Conservation (phyloP, 2,797 vertebrate species). For the Alauda arvensis region DNA sequence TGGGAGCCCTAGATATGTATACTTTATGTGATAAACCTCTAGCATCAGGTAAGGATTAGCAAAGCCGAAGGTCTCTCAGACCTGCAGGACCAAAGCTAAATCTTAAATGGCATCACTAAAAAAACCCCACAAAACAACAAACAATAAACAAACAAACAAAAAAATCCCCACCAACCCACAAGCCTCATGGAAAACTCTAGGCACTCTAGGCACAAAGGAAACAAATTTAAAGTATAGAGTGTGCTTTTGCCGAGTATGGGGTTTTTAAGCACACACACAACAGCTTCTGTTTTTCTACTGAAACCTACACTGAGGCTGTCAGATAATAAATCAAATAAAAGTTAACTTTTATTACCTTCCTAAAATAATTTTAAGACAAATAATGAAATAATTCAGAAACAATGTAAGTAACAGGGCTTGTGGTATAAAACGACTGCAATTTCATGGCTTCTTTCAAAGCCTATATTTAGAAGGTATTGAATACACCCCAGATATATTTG, state of each 20-base stretch:
- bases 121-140: not conserved
- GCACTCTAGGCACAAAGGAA: not conserved
- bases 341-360: not conserved
- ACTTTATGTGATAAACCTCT: not conserved
- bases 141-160: not conserved
- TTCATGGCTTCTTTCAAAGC: not conserved
- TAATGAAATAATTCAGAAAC: not conserved
- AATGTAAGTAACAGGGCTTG: not conserved
- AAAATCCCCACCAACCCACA: not conserved
- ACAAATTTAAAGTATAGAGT: not conserved
- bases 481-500: not conserved
- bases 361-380: slow-evolving; percentile 7
- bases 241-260: not conserved
- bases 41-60: not conserved
- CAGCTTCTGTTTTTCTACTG: not conserved
- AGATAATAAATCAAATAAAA: not conserved
- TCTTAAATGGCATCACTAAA: not conserved
- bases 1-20: not conserved
- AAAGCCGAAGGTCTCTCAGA: not conserved
- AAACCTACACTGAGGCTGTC: not conserved
- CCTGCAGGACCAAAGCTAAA: not conserved
- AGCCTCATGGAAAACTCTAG: not conserved
- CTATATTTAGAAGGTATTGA: not conserved
- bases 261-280: not conserved
- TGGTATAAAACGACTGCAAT: not conserved